These are phyloP conservation scores for Pseudochirops corinnae DNA, from an alignment of 2,797 vertebrate species.

Conservation along the genomic window DNA sequence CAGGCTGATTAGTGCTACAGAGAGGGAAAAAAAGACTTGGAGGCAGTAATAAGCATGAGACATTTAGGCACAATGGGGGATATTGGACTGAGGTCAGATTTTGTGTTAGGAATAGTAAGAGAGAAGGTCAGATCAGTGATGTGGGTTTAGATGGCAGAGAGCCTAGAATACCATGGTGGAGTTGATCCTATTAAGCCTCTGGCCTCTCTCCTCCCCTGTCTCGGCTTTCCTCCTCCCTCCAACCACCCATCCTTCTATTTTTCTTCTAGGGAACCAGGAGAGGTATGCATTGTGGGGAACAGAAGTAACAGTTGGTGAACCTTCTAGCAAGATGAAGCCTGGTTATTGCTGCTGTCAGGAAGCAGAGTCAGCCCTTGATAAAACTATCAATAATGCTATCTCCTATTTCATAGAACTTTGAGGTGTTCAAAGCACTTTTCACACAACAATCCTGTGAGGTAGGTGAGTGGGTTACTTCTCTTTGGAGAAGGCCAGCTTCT, in stretches of 20 bases:
- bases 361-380: background rate
- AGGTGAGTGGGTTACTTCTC: too few species aligned
- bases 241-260: background rate
- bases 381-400: background rate
- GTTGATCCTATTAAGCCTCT: background rate
- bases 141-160: background rate
- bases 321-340: background rate
- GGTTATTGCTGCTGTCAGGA: background rate
- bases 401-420: background rate
- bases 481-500: background rate
- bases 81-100: background rate
- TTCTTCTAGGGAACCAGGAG: background rate
- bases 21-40: background rate
- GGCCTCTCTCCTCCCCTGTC: background rate
- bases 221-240: background rate
- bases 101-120: background rate
- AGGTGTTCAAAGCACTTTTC: background rate
- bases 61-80: background rate
- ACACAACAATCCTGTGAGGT: background rate
- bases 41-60: background rate
- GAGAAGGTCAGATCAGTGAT: background rate
- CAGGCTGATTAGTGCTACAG: background rate
- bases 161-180: background rate
- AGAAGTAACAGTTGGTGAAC: background rate
- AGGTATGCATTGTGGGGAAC: background rate